Conservation (phyloP, 2,888 invertebrate genomes). For the Scrobipalpa atriplicella region DNA sequence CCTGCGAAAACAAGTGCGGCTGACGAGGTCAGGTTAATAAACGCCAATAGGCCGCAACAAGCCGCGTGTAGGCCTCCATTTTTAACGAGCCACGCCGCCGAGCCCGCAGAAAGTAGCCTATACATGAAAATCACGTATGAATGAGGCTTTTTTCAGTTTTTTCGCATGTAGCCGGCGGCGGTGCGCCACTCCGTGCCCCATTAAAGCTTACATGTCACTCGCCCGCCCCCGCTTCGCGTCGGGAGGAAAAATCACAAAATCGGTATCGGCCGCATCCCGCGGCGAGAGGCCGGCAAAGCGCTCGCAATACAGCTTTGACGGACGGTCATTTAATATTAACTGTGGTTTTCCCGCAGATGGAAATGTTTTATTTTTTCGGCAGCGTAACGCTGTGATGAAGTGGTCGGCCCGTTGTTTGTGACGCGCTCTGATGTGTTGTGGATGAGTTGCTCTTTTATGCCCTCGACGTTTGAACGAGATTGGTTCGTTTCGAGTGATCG, state of each 20-base stretch:
- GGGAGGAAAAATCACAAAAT: slow-evolving; percentile 76
- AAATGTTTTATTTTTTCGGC: slow-evolving; percentile 76
- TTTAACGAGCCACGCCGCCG: slow-evolving; percentile 78
- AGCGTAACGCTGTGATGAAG: slow-evolving; percentile 78
- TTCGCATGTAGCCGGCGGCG: slow-evolving; percentile 71
- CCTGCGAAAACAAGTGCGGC: slow-evolving; percentile 56
- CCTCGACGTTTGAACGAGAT: slow-evolving; percentile 62
- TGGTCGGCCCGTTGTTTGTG: slow-evolving; percentile 76
- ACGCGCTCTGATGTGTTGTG: slow-evolving; percentile 72
- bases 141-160: slow-evolving; percentile 79
- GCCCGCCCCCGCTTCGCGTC: slow-evolving; percentile 50
- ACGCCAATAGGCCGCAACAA: slow-evolving; percentile 77
- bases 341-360: slow-evolving; percentile 81
- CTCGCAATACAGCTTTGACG: slow-evolving; percentile 80
- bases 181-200: slow-evolving; percentile 74
- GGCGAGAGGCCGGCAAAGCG: slow-evolving; percentile 64
- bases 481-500: slow-evolving; percentile 62
- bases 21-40: slow-evolving; percentile 65
- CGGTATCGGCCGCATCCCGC: slow-evolving; percentile 77
- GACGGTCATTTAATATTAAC: slow-evolving; percentile 83
- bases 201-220: slow-evolving; percentile 82
- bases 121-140: slow-evolving; percentile 81
- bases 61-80: slow-evolving; percentile 76
- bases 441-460: slow-evolving; percentile 72
- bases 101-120: slow-evolving; percentile 80